Evolutionary conservation across 2,113 vertebrate genomes (phyloP).

Genomic region (Chroicocephalus ridibundus): DNA sequence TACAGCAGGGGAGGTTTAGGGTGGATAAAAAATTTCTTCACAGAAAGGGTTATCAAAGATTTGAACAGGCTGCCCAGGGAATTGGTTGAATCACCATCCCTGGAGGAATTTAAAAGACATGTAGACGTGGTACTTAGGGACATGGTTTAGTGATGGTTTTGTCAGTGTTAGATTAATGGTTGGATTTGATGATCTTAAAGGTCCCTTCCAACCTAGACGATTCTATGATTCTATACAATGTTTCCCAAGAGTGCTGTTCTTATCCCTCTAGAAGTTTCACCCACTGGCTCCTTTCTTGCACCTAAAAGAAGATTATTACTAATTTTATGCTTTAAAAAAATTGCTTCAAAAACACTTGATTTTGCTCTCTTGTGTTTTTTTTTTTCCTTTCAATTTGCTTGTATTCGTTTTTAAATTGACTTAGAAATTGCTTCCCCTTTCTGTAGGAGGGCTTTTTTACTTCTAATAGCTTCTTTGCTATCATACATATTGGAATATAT

Average conservation of each 20-base stretch:
- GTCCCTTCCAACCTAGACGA: too few species aligned
- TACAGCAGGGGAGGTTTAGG: too few species aligned
- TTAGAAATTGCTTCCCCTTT: background rate
- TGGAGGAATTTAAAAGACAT: too few species aligned
- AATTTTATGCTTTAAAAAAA: background rate
- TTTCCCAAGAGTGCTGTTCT: background rate
- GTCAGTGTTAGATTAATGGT: too few species aligned
- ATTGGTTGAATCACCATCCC: too few species aligned
- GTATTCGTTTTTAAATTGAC: background rate
- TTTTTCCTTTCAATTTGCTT: background rate
- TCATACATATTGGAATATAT: background rate
- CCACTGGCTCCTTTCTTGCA: background rate
- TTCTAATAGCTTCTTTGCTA: background rate
- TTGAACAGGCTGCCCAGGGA: too few species aligned
- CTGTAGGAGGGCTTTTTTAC: background rate
- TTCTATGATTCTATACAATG: background rate
- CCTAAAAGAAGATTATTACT: background rate
- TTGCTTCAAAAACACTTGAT: background rate
- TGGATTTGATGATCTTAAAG: too few species aligned
- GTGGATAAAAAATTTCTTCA: too few species aligned
- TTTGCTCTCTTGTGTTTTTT: background rate
- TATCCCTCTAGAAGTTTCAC: background rate
- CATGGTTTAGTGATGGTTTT: too few species aligned
- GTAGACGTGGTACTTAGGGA: too few species aligned
- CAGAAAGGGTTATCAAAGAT: too few species aligned